phyloP scores from a whole-genome alignment of 1,140 invertebrate genomes.

The Sogatella furcifera region DNA sequence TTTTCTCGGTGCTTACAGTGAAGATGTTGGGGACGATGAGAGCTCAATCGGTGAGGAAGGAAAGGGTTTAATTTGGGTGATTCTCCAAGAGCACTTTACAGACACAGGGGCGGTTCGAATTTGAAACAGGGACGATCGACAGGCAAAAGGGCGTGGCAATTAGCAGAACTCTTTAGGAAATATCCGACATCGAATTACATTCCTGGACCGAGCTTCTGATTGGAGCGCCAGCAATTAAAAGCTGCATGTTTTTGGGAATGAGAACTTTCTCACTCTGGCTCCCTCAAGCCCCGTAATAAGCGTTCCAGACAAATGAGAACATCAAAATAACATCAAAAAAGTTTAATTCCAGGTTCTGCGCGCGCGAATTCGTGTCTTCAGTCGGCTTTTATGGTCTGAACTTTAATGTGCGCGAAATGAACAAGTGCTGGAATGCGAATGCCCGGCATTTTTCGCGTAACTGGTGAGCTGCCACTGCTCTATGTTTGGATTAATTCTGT shows the following conservation, averaged over 20 bases:
- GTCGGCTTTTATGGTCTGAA: not conserved
- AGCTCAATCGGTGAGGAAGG: too few relatives aligned
- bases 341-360: not conserved
- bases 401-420: slow-evolving; percentile 1
- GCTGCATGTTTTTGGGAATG: not conserved
- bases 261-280: too few relatives aligned
- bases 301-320: slow-evolving; percentile 2
- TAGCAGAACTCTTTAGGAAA: not conserved
- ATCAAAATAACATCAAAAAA: slow-evolving; percentile 4
- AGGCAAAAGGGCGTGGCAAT: not conserved
- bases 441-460: not conserved
- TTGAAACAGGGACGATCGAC: not conserved
- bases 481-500: not conserved
- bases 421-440: not conserved
- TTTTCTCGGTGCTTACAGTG: too few relatives aligned
- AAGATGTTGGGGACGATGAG: too few relatives aligned
- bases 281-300: not conserved
- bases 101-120: too few relatives aligned
- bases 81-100: too few relatives aligned
- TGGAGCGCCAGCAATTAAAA: not conserved
- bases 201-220: not conserved
- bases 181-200: not conserved
- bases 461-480: not conserved
- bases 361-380: not conserved
- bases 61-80: too few relatives aligned